These are phyloP conservation scores for Sphenodon punctatus DNA, from an alignment of 2,797 vertebrate species.

Conservation along the genomic window DNA sequence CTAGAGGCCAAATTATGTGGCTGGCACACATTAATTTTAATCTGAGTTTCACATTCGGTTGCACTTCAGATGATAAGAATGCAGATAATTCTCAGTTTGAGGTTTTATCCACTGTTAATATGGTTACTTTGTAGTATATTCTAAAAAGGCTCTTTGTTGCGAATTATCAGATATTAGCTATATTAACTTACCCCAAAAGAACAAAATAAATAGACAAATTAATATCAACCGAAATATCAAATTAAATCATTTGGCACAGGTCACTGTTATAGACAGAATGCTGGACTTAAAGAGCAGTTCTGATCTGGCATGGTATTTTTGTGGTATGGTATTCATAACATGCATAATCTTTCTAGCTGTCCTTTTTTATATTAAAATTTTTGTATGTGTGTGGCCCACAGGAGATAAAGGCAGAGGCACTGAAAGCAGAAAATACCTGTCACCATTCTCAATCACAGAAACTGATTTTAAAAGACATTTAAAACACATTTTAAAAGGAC, in stretches of 20 bases:
- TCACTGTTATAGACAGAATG: no score
- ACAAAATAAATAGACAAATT: not conserved
- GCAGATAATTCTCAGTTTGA: not conserved
- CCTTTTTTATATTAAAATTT: not conserved
- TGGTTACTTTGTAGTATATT: not conserved
- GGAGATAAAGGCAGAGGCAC: rapidly evolving
- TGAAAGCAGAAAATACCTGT: not conserved
- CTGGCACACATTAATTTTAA: not conserved
- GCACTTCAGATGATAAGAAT: not conserved
- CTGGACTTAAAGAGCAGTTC: not conserved
- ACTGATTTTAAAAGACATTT: not conserved
- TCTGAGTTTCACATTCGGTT: not conserved
- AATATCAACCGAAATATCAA: no score
- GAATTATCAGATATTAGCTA: not conserved
- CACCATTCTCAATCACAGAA: not conserved
- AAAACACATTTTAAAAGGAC: no score
- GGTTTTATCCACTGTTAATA: not conserved
- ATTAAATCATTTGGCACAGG: no score
- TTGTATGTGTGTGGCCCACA: not conserved
- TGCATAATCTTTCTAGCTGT: no score
- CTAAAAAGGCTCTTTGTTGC: not conserved
- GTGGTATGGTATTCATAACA: no score
- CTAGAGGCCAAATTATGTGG: not conserved
- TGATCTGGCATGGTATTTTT: not conserved
- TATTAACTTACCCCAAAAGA: not conserved